Base-by-base conservation (phyloP, 2,797 vertebrate genomes). In the Anguilla obscura region DNA sequence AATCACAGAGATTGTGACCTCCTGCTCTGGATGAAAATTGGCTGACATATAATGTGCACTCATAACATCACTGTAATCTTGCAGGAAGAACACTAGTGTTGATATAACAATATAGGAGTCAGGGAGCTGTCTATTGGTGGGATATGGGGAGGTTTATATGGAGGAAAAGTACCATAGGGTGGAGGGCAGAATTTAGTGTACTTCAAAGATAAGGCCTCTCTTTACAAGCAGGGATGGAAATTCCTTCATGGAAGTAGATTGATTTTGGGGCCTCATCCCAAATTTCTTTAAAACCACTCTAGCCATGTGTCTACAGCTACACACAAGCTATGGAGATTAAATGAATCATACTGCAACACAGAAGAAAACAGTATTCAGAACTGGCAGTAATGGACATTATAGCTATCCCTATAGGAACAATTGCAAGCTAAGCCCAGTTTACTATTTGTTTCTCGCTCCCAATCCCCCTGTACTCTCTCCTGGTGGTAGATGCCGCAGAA, bases 361-460 rank as follows among this genome's bases (percentile, higher is more conserved):
- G 21, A 27, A 58, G 6, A 79, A 24, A 33, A 84, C 18, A 85
- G 21, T 33, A 71, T 71, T 86, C 60, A 69, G 40, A 2, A 33
- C 58, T 66, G 45, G 30, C 58, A 71, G 40, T 48, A 48, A 45
- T 36, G 56, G 40, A 50, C 56, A 40, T 40, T 69, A 83, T 24
- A 30, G 76, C 58, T 30, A 60, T 52, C 7, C 60, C 56, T 21
- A 84, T 87, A 87, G 86, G 86, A 52, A 87, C 86, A 58, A 87
- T 83, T 87, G 74, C 86, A 87, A 87, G 74, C 48, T 56, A 82
- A 87, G 86, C 40, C 71, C 76, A 87, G 30, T 82, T 83, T 10
- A 87, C 71, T 80, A 87, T 87, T 87, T 87, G 71, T 87, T 52
- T 52, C 30, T 30, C 27, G 8, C 27, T 71, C 27, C 66, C 66